Conservation (phyloP, 1,140 invertebrate species). For the Aphis gossypii region DNA sequence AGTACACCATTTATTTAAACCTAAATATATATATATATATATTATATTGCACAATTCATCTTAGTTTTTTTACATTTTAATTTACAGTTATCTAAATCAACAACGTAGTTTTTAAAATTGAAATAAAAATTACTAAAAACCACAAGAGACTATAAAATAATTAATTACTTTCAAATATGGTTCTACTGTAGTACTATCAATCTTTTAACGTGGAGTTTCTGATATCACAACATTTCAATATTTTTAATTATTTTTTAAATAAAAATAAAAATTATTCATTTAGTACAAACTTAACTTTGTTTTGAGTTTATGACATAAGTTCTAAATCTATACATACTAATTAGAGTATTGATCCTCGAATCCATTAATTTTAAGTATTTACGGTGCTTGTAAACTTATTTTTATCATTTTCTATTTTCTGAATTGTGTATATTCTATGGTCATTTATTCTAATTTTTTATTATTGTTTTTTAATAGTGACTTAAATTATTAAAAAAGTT, state of each 20-base stretch:
- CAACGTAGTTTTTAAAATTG: background rate
- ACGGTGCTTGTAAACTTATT: background rate
- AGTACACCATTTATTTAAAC: background rate
- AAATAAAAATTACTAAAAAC: background rate
- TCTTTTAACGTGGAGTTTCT: slow-evolving; percentile 46
- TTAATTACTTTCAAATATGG: background rate
- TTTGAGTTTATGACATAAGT: background rate
- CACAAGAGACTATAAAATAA: background rate
- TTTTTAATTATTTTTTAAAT: background rate
- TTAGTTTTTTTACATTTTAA: background rate
- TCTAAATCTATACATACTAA: background rate
- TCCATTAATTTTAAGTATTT: background rate
- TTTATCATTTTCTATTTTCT: background rate
- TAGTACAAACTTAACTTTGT: background rate
- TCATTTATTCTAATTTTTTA: background rate
- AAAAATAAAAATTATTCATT: background rate
- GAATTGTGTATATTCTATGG: background rate
- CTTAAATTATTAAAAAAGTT: background rate
- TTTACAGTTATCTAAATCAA: background rate
- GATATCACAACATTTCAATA: background rate
- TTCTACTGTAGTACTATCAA: slow-evolving; percentile 33
- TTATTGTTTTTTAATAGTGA: background rate
- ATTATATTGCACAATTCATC: background rate
- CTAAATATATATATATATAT: too few relatives aligned
- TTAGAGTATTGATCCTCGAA: background rate